These are phyloP conservation scores for Cyanoliseus patagonus DNA, from an alignment of 2,113 vertebrate genomes.

Conservation along the genomic window DNA sequence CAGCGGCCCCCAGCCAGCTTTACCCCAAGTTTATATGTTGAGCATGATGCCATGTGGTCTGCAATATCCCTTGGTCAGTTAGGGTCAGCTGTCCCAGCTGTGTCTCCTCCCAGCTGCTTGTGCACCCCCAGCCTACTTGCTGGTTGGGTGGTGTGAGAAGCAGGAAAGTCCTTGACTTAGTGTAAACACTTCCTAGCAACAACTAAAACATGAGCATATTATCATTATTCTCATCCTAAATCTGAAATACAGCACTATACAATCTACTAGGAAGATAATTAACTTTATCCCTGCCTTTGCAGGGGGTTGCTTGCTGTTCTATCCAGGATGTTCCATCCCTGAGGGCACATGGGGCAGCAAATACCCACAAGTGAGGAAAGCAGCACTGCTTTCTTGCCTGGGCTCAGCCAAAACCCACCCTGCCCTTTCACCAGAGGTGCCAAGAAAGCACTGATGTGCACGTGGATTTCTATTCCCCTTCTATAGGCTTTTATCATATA, in stretches of 20 bases:
- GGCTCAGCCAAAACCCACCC: neutral
- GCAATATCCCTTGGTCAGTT: neutral
- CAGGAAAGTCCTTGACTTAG: neutral
- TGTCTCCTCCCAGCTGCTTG: neutral
- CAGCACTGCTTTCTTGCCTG: neutral
- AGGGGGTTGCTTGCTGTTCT: neutral
- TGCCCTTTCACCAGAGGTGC: accelerated
- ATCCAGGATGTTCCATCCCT: neutral
- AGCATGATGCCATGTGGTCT: neutral
- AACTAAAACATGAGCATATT: neutral
- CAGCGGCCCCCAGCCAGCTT: neutral
- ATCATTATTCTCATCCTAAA: neutral
- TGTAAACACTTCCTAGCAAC: neutral
- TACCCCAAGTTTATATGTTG: neutral
- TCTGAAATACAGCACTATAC: neutral
- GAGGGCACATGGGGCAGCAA: accelerated
- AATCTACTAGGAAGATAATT: neutral
- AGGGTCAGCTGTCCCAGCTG: neutral
- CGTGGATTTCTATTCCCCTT: neutral
- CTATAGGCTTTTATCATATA: neutral
- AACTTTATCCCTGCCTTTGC: neutral
- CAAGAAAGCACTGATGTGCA: neutral
- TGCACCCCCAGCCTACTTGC: neutral
- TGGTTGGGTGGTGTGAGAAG: neutral
- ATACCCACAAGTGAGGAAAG: neutral